These are phyloP conservation scores for Thereuonema tuberculata DNA, from an alignment of 1,140 invertebrate species.

Conservation along the genomic window DNA sequence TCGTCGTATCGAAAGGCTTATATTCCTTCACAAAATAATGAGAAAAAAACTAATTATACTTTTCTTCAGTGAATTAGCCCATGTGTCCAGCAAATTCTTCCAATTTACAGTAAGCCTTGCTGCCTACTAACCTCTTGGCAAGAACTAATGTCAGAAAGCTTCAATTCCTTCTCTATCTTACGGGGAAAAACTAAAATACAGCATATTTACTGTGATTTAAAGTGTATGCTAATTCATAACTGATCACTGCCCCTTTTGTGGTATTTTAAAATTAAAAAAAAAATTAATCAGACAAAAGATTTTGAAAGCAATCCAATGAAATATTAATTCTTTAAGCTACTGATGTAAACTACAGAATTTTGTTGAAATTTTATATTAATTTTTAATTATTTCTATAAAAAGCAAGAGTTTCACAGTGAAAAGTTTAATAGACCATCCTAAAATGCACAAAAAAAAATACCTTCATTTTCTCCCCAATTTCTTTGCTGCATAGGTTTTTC, in stretches of 20 bases:
- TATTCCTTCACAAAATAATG: too few species aligned
- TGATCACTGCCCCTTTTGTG: not conserved
- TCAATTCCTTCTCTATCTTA: too few species aligned
- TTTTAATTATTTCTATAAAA: not conserved
- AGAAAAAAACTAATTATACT: too few species aligned
- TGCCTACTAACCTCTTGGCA: too few species aligned
- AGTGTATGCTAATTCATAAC: not conserved
- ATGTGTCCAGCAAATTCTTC: too few species aligned
- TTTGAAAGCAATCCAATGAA: too few species aligned
- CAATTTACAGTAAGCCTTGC: too few species aligned
- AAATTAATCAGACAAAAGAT: too few species aligned
- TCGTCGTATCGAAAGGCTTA: too few species aligned
- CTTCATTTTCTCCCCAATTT: slow-evolving; percentile 97
- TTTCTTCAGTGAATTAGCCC: too few species aligned
- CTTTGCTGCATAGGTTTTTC: slow-evolving; percentile 93
- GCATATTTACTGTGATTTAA: not conserved
- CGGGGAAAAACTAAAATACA: too few species aligned
- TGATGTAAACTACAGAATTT: not conserved
- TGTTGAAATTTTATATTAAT: not conserved
- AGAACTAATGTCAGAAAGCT: too few species aligned
- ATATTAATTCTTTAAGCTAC: not conserved
- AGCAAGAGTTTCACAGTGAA: not conserved
- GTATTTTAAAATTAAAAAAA: not conserved
- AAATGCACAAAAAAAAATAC: slow-evolving; percentile 22
- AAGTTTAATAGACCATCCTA: not conserved